A percentile compares a stretch with the other conserved stretches of the same genome.
Conservation (phyloP, 2,888 invertebrate genomes). For the Catocala sponsa region DNA sequence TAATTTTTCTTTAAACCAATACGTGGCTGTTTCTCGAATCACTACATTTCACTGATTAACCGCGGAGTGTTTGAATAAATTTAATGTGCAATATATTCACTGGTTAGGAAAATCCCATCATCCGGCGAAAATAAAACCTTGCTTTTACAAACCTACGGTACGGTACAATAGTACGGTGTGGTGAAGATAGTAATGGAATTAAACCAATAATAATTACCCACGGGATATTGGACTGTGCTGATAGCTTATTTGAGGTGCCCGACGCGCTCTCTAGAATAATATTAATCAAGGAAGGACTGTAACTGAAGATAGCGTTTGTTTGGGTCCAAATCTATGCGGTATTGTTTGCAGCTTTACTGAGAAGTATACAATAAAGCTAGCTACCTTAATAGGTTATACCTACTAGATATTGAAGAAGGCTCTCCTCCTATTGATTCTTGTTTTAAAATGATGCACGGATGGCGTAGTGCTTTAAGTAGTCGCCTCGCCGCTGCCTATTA, state of each 20-base stretch:
- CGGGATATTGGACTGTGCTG: slow-evolving; percentile 22
- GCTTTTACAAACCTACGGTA: slow-evolving; percentile 25
- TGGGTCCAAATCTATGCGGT: not conserved
- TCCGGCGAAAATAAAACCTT: slow-evolving; percentile 28
- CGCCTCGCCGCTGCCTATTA: no score
- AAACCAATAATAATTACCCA: no score
- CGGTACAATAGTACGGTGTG: slow-evolving; percentile 8
- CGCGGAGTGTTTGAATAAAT: slow-evolving; percentile 19
- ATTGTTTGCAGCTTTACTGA: not conserved
- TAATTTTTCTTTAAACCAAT: slow-evolving; percentile 3
- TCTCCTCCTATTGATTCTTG: no score
- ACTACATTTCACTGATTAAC: slow-evolving; percentile 26
- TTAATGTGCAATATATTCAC: slow-evolving; percentile 32
- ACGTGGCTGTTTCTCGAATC: slow-evolving; percentile 13
- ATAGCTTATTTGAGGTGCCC: slow-evolving; percentile 27
- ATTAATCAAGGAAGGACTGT: slow-evolving; percentile 14
- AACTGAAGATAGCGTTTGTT: slow-evolving; percentile 1
- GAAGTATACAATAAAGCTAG: no score
- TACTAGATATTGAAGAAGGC: no score
- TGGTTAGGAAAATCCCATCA: slow-evolving; percentile 32
- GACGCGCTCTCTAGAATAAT: slow-evolving; percentile 14
- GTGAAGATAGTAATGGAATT: slow-evolving; percentile 22
- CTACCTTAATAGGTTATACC: no score
- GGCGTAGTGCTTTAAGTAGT: no score
- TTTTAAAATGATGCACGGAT: no score